Evolutionary conservation across 1,140 invertebrate species (phyloP), one percentile per base, ranked within the genome.

Genomic region (Atta colombica): DNA sequence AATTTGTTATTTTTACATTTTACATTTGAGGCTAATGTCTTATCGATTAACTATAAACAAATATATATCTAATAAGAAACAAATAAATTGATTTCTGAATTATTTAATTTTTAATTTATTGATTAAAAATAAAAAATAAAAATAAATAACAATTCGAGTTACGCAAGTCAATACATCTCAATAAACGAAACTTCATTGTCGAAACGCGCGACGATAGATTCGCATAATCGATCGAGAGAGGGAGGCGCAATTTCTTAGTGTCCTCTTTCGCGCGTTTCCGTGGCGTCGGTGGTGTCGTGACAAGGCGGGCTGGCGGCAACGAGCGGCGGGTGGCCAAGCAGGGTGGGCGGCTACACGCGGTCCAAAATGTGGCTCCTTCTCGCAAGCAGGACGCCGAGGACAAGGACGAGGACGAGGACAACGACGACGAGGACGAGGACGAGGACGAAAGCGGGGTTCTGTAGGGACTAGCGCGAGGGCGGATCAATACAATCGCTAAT

Each of bases 401-500:
- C 87, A 85, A 90, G 84, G 90, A 90, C 77, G 72, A 87, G 78
- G 84, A 85, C 65, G 85, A 89, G 72, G 81, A 68, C 25, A 72
- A 86, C 55, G 81, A 68, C 25, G 66, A 86, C 35, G 63, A 77
- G 45, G 78, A 87, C 51, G 78, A 65, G 61, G 65, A 84, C 65
- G 86, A 86, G 84, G 86, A 81, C 66, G 85, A 84, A 21, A 68
- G 45, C 45, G 78, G 51, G 85, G 85, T 90, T 88, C 92, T 91
- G 89, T 94, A 94, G 94, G 93, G 92, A 94, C 94, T 95, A 95
- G 94, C 92, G 81, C 90, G 94, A 95, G 95, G 94, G 94, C 94
- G 95, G 95, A 95, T 95, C 95, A 95, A 95, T 95, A 95, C 95
- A 94, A 95, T 94, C 93, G 93, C 94, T 94, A 94, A 94, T 94